These are phyloP conservation scores for Maccullochella peelii DNA, from an alignment of 2,113 vertebrate species.

Conservation along the genomic window DNA sequence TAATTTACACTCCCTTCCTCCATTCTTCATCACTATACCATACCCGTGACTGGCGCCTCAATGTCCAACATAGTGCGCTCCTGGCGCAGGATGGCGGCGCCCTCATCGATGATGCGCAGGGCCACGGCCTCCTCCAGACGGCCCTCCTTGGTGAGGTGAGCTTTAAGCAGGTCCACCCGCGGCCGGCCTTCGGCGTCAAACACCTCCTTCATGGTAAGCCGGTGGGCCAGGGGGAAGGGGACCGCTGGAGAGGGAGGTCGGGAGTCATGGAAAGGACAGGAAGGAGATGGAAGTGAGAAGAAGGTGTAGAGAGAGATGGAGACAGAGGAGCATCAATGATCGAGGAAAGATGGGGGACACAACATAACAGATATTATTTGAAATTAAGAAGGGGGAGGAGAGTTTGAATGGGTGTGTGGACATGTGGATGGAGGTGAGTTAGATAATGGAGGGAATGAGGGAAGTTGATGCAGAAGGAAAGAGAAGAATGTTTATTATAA, in stretches of 20 bases:
- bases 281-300: not conserved
- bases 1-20: not conserved
- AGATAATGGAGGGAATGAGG: not conserved
- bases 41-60: conserved; percentile 89
- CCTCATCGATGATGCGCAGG: conserved; percentile 88
- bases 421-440: not conserved
- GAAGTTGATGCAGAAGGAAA: conserved; percentile 16
- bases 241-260: conserved; percentile 76
- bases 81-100: conserved; percentile 86
- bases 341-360: conserved; percentile 1
- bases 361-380: not conserved
- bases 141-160: conserved; percentile 89
- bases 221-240: conserved; percentile 89
- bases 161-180: conserved; percentile 88
- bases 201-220: conserved; percentile 88
- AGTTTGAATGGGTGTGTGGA: conserved; percentile 21
- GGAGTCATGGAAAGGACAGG: not conserved
- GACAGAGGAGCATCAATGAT: conserved; percentile 22
- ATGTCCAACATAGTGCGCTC: conserved; percentile 90
- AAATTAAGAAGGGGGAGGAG: not conserved
- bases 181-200: conserved; percentile 87
- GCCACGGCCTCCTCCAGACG: conserved; percentile 87
- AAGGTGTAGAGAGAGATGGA: conserved; percentile 1
- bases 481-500: conserved; percentile 30
- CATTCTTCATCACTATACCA: not conserved